Conservation (phyloP, 2,113 vertebrate genomes). For the Kryptolebias marmoratus region DNA sequence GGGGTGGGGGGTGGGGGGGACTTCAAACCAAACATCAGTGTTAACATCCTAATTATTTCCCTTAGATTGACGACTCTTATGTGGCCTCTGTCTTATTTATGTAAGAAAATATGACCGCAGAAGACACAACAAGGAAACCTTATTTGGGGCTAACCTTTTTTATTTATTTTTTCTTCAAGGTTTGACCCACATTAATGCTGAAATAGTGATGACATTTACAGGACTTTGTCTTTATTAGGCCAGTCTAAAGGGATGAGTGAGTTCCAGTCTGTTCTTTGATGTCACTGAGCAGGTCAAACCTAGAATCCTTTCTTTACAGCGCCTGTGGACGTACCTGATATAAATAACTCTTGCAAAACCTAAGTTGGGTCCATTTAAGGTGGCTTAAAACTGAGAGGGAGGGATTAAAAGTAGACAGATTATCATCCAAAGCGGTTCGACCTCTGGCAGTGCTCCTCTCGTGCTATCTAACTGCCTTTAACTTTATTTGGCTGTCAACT, state of each 20-base stretch:
- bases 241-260: conserved; percentile 3
- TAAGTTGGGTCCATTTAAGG: conserved; percentile 72
- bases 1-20: too few species aligned
- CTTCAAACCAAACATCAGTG: not conserved
- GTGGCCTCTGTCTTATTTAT: not conserved
- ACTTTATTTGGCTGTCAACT: conserved; percentile 76
- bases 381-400: conserved; percentile 45
- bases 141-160: too few species aligned
- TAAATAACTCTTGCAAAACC: conserved; percentile 60
- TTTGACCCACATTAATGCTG: not conserved
- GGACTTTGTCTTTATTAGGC: conserved; percentile 10
- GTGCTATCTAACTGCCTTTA: conserved; percentile 66
- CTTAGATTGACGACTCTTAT: not conserved
- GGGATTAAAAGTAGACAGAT: conserved; percentile 40
- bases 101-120: not conserved
- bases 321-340: conserved; percentile 35
- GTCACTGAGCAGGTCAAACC: conserved; percentile 43
- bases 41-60: not conserved
- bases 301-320: not conserved
- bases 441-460: conserved; percentile 56
- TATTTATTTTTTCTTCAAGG: not conserved
- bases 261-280: conserved; percentile 25
- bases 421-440: conserved; percentile 63
- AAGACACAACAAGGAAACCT: conserved; percentile 1
- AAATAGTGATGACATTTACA: not conserved